These are phyloP conservation scores for Nothura maculosa DNA, from an alignment of 2,797 vertebrate species.

Conservation along the genomic window DNA sequence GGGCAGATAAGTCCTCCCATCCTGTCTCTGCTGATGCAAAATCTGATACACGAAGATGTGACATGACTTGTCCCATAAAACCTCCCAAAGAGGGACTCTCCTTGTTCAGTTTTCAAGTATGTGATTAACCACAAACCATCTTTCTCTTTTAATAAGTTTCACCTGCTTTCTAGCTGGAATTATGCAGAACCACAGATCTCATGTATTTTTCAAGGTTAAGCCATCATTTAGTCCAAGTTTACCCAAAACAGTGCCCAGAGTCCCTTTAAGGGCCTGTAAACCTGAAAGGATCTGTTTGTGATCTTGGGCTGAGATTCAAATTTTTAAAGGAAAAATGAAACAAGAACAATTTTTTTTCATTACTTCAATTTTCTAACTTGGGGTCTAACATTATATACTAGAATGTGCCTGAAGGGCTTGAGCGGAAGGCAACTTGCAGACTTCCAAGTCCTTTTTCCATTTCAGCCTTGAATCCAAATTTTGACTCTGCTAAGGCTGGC, in stretches of 20 bases:
- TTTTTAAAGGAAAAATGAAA: conserved; percentile 21
- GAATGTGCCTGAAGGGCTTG: neutral
- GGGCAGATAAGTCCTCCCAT: conserved; percentile 12
- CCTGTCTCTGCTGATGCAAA: conserved; percentile 38
- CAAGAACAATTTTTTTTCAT: neutral
- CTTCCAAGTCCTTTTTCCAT: neutral
- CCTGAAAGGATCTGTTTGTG: neutral
- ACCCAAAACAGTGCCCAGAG: neutral
- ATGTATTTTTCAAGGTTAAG: neutral
- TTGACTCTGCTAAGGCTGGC: neutral
- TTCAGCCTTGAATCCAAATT: neutral
- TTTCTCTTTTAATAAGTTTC: neutral
- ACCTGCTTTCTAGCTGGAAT: neutral
- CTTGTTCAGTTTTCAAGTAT: neutral
- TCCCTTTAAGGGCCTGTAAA: conserved; percentile 37
- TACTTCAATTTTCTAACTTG: neutral
- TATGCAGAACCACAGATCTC: neutral
- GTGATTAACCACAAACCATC: neutral
- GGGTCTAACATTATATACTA: neutral
- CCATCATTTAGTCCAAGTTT: neutral
- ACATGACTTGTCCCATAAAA: conserved; percentile 27
- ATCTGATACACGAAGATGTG: conserved; percentile 26
- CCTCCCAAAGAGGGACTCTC: neutral
- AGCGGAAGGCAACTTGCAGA: neutral
- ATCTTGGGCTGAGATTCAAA: conserved; percentile 10